Evolutionary conservation across 2,797 vertebrate genomes (phyloP).

Genomic region (Staurois parvus): DNA sequence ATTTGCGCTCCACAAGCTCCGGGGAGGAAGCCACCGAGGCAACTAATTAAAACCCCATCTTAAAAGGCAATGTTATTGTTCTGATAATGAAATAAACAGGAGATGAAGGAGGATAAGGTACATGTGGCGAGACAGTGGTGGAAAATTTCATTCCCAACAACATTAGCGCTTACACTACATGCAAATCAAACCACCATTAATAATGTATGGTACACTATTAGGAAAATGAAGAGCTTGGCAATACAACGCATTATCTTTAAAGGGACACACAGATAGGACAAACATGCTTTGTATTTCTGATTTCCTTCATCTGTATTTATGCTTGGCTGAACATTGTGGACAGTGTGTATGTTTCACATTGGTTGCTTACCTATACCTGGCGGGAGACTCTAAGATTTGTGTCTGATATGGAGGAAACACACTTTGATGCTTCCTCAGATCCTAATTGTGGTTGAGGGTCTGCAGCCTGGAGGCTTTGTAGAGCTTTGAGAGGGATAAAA

Average conservation of each 20-base stretch:
- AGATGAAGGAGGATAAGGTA: slow-evolving; percentile 62
- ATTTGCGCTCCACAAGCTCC: slow-evolving; percentile 57
- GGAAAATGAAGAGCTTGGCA: slow-evolving; percentile 14
- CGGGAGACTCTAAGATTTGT: no score
- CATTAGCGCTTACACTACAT: slow-evolving; percentile 41
- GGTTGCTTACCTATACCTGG: no score
- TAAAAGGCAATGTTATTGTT: slow-evolving; percentile 62
- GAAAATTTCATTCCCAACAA: slow-evolving; percentile 28
- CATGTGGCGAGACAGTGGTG: slow-evolving; percentile 37
- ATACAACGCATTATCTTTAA: not conserved
- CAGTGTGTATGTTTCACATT: no score
- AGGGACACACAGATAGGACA: not conserved
- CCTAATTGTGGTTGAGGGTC: no score
- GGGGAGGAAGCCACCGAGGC: slow-evolving; percentile 58
- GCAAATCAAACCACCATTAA: slow-evolving; percentile 20
- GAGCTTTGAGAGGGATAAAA: no score
- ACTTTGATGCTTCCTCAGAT: no score
- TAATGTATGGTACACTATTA: slow-evolving; percentile 13
- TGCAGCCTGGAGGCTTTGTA: no score
- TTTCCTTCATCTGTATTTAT: no score
- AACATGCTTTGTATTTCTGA: not conserved
- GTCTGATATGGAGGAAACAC: no score
- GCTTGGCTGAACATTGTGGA: no score
- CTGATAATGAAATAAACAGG: slow-evolving; percentile 63
- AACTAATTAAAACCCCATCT: slow-evolving; percentile 62